Conservation (phyloP, 2,888 invertebrate species). For the Endotricha flammealis region DNA sequence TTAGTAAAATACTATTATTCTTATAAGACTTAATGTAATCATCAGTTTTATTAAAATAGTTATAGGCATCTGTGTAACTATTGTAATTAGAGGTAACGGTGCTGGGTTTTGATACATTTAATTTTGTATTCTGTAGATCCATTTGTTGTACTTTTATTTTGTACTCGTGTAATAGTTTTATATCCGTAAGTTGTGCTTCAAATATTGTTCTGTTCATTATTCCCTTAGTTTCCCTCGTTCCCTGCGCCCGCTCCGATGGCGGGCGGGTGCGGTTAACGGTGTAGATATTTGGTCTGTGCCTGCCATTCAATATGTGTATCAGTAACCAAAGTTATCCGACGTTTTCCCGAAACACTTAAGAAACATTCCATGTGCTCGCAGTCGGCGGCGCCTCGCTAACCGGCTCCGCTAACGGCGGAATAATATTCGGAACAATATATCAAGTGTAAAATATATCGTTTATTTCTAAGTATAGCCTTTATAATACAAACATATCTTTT, state of each 20-base stretch:
- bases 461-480: slow-evolving; percentile 70
- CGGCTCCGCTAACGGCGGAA: slow-evolving; percentile 37
- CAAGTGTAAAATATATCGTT: slow-evolving; percentile 56
- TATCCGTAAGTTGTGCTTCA: slow-evolving; percentile 54
- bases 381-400: slow-evolving; percentile 26
- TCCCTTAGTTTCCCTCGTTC: slow-evolving; percentile 29
- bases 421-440: slow-evolving; percentile 69
- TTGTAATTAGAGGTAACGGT: slow-evolving; percentile 72
- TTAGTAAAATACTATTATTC: slow-evolving; percentile 74
- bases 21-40: slow-evolving; percentile 69
- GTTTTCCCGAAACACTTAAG: slow-evolving; percentile 41
- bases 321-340: slow-evolving; percentile 18
- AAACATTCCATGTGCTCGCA: slow-evolving; percentile 71
- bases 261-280: slow-evolving; percentile 16
- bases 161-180: slow-evolving; percentile 63
- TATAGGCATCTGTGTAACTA: slow-evolving; percentile 66
- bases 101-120: slow-evolving; percentile 72
- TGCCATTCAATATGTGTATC: slow-evolving; percentile 23
- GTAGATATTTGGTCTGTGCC: slow-evolving; percentile 25
- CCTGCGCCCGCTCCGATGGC: slow-evolving; percentile 16
- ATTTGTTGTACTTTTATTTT: slow-evolving; percentile 63
- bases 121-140: slow-evolving; percentile 68
- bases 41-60: slow-evolving; percentile 56
- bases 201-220: slow-evolving; percentile 70
- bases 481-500: slow-evolving; percentile 68